Percentiles rank a stretch among this genome's conserved stretches.
Evolutionary conservation across 1,140 invertebrate genomes (phyloP).

Genomic region (Drosophila kanapiae): DNA sequence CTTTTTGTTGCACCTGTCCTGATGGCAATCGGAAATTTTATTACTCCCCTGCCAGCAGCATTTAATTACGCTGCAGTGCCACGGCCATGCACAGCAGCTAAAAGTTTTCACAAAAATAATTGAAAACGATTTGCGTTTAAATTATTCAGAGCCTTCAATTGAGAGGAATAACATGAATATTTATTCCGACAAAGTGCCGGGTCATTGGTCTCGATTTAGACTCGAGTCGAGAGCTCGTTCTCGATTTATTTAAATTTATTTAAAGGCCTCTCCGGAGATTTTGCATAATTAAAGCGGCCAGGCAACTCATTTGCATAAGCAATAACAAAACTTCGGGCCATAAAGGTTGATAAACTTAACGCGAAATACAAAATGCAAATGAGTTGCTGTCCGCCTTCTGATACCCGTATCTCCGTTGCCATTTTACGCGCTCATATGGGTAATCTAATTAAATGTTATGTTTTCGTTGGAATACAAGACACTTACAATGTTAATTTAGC

Average conservation of each 20-base stretch:
- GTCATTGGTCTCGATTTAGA: conserved; percentile 1
- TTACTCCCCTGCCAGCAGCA: conserved; percentile 52
- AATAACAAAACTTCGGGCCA: conserved; percentile 66
- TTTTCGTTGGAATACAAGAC: conserved; percentile 47
- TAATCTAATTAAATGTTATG: conserved; percentile 81
- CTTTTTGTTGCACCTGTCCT: conserved; percentile 40
- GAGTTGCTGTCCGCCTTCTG: conserved; percentile 45
- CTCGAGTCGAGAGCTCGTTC: not conserved
- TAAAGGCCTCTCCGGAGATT: not conserved
- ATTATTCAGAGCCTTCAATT: conserved; percentile 35
- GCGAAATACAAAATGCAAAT: conserved; percentile 60
- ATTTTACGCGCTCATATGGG: conserved; percentile 43
- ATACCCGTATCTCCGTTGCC: conserved; percentile 24
- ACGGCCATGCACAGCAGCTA: conserved; percentile 4
- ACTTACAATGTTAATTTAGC: conserved; percentile 58
- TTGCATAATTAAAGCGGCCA: not conserved
- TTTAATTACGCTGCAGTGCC: conserved; percentile 74
- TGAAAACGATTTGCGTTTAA: conserved; percentile 66
- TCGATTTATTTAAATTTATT: conserved; percentile 16
- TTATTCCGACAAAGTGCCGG: conserved; percentile 9
- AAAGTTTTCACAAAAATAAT: conserved; percentile 60
- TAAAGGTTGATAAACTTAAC: conserved; percentile 70
- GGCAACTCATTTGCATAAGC: conserved; percentile 59
- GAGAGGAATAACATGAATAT: conserved; percentile 33
- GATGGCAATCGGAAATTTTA: conserved; percentile 59